Base-by-base conservation (phyloP, 2,113 vertebrate species). In the Percopsis transmontana region DNA sequence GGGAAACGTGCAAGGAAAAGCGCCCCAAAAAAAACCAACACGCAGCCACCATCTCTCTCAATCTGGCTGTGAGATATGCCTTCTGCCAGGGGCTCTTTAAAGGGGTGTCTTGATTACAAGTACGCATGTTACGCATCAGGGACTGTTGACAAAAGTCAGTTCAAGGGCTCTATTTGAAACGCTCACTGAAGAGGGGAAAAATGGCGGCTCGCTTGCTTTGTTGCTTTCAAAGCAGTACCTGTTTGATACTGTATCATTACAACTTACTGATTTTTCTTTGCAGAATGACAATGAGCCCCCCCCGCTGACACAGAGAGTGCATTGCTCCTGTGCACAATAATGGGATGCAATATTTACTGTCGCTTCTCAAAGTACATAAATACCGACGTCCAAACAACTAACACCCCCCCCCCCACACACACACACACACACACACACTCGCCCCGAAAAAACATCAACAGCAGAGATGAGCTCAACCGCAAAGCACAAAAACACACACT, bases 401-500 rank as follows among this genome's bases (percentile, higher is more conserved):
- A 79, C 63, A 82, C 83, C 78, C 68, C 59, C 79, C 63, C n/a
- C n/a, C n/a, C n/a, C n/a, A n/a, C n/a, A n/a, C n/a, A n/a, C n/a
- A n/a, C n/a, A n/a, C n/a, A n/a, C n/a, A n/a, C n/a, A n/a, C n/a
- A n/a, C n/a, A n/a, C n/a, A n/a, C n/a, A n/a, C n/a, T 80, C 41
- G 8, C 48, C 68, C 83, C 74, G 50, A 85, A 87, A 87, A 84
- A 78, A 69, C 77, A 74, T 77, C 64, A 71, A 48, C 64, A 62
- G 51, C 58, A 40, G 58, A 74, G 76, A 80, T 80, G 68, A 78
- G 67, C 81, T 85, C 61, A 79, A 62, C 45, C 45, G 55, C 71
- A 62, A 76, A 66, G 65, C 80, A 68, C 33, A 55, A 62, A 77
- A 71, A 62, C 23, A 44, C 39, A 44, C 57, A 23, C 57, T 15